Evolutionary conservation across 1,140 invertebrate genomes (phyloP), one percentile per base, ranked within the genome.

Genomic region (Triops cancriformis): DNA sequence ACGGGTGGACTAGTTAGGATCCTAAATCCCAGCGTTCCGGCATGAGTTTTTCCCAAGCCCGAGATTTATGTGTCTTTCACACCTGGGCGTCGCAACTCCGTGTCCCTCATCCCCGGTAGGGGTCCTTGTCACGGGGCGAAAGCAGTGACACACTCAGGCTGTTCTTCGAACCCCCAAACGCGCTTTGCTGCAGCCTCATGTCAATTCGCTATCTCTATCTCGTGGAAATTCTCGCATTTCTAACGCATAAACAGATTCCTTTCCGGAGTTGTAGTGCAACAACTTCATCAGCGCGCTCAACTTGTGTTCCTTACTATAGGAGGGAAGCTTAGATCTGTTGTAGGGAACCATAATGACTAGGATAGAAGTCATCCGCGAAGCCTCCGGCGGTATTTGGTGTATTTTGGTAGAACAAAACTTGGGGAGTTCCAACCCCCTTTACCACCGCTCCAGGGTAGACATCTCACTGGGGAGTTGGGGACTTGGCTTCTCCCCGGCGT

Each of bases 21-120:
- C 51, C 51, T 64, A 64, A 64, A 23, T 23, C 51, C 51, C 31
- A 5, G 23, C 10, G 23, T 23, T 64, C 23, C 9, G 51, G 51
- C 10, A 64, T 64, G 51, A 64, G 51, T 64, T 64, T 64, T 64
- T 64, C 23, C 23, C 5, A 23, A 5, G 51, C 51, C 10, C 51
- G 51, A 64, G 51, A 64, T 64, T 64, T 64, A 64, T 64, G 51
- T 64, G 51, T 64, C 51, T 64, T 64, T 64, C 51, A 64, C 51
- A 64, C 51, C 51, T 64, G 51, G 51, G 51, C 51, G 51, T 64
- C 51, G 51, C 51, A 64, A 23, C 51, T 64, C 51, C 51, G 51
- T 64, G 51, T 64, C 51, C 51, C 51, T 64, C 51, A 64, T 23
- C 51, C 51, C 23, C 14, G 51, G 18, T 64, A 64, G 51, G 51